Evolutionary conservation across 2,113 vertebrate species (phyloP), one percentile per base, ranked within the genome.

Genomic region (Neodon shergylaensis): DNA sequence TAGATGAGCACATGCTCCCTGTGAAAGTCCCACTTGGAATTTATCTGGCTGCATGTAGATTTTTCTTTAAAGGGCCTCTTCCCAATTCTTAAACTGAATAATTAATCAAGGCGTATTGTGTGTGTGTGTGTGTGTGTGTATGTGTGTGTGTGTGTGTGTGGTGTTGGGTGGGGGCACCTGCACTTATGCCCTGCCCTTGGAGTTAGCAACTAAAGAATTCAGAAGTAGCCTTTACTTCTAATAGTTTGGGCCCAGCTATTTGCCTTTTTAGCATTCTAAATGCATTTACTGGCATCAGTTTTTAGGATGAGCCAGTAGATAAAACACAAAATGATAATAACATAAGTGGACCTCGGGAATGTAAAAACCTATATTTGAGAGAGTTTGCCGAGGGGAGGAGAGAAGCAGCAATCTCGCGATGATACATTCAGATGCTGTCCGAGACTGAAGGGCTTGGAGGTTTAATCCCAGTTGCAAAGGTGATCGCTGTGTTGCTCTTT

Each of bases 181-280:
- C 54, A 16, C 24, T 61, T 61, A 39, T 61, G 12, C n/a, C 54
- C 13, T 33, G 4, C 82, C 47, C 74, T 83, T 90, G 61, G 85
- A 81, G 39, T 92, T 94, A 88, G 19, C 3, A 87, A 82, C 58
- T 63, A 61, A 88, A 93, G 70, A 90, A 95, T 47, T 88, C 72
- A 87, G n/a, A 93, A 90, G 92, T 95, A 31, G 28, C 66, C 92
- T 95, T 96, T 74, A 66, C 36, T 63, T 39, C 78, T 93, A 92
- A 86, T 91, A 33, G 79, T 94, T 88, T 95, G 73, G 16, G 36
- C 33, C 81, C 14, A 22, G 26, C 77, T 84, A 58, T 61, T 63
- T 77, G 13, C 39, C 22, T 58, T 76, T 94, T 92, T 44, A 77
- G 19, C 36, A 58, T 82, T 47, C 0, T 83, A 70, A 70, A 90